Evolutionary conservation across 2,113 vertebrate species (phyloP).

Genomic region (Sialia sialis): DNA sequence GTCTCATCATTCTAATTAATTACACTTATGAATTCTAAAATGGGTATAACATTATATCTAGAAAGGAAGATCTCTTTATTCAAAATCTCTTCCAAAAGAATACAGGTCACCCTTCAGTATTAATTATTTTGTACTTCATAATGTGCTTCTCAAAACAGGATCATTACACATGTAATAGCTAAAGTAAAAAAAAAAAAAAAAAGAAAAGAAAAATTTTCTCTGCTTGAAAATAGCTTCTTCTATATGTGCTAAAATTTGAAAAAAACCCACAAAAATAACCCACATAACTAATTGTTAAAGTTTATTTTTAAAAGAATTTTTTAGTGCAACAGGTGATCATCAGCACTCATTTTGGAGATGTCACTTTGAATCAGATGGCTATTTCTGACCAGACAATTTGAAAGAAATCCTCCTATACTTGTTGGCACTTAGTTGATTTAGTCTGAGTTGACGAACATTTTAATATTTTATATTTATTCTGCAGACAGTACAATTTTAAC

Average conservation of each 20-base stretch:
- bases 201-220: neutral
- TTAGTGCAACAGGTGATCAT: neutral
- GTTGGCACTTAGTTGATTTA: neutral
- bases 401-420: neutral
- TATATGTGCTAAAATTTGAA: neutral
- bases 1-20: neutral
- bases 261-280: neutral
- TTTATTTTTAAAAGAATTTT: neutral
- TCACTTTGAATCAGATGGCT: neutral
- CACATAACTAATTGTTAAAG: neutral
- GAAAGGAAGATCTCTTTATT: neutral
- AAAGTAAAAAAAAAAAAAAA: neutral
- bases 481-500: neutral
- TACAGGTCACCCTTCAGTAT: rapidly evolving
- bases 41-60: neutral
- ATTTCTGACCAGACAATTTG: neutral
- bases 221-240: neutral
- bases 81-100: neutral
- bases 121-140: neutral
- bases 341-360: neutral
- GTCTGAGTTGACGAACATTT: neutral
- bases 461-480: neutral
- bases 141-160: neutral
- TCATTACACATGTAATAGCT: neutral
- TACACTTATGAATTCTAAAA: neutral